Evolutionary conservation across 2,797 vertebrate species (phyloP), one percentile per base, ranked within the genome.

Genomic region (Hoplostethus mediterraneus): DNA sequence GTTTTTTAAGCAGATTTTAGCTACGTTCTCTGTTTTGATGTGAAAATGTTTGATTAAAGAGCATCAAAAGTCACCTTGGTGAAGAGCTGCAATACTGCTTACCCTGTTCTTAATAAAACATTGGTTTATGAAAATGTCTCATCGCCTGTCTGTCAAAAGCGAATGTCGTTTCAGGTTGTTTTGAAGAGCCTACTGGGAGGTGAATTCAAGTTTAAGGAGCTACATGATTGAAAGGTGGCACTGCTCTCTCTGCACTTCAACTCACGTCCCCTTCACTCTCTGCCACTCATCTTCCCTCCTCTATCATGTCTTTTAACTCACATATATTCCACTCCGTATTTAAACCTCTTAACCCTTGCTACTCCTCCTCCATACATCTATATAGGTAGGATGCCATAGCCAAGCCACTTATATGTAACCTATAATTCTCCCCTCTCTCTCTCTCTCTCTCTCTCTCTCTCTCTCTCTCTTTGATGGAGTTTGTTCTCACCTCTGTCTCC

Each of bases 401-500:
- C 9, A 57, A 42, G 5, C 13, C 44, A 38, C 10, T 55, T 70
- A 51, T 49, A 42, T 28, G 10, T 56, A 42, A 79, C 58, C 64
- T 72, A 25, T 42, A 28, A 58, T 49, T 51, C 58, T 33, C n/a
- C 40, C 31, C 44, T 31, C 12, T 25, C 61, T 52, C 57, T 28
- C 3, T 2, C 31, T 33, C 6, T 33, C 5, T 36, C 33, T 36
- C 33, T 36, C 33, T 36, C 31, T 33, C 6, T 33, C 5, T 36
- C 33, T 36, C 33, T 36, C 33, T 36, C 33, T 36, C 33, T 36
- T 7, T 36, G 33, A 36, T 7, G 5, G 28, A 36, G 48, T 25
- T 4, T 63, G 6, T 45, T 71, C 33, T 72, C 38, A 36, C 33
- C 33, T 36, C 40, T 63, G 49, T 75, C 55, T 55, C 36, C 5